A percentile compares a stretch with the other conserved stretches of the same genome.
phyloP scores from a whole-genome alignment of 53 echinoderm and acorn worm species.

The Actinopyga echinites region DNA sequence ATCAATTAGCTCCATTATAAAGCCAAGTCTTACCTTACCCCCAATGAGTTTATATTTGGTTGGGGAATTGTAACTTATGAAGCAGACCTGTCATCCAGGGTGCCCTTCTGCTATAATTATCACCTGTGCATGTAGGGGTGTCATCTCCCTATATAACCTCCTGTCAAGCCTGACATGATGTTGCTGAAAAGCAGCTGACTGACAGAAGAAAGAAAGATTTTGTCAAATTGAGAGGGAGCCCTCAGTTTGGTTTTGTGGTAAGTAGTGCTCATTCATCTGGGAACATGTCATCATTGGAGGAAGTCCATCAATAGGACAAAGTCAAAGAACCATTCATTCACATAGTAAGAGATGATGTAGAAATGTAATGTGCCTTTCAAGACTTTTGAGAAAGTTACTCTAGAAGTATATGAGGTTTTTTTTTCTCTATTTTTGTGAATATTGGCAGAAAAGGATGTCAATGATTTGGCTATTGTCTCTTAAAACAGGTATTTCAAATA shows the following conservation, averaged over 20 bases:
- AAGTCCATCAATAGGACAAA: no score
- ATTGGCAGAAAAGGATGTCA: no score
- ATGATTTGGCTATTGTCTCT: no score
- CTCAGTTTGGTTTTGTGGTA: background rate
- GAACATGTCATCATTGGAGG: no score
- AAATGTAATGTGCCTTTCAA: no score
- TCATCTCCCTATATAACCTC: background rate
- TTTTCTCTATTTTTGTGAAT: no score
- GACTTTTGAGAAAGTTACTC: no score
- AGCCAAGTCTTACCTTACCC: conserved; percentile 5
- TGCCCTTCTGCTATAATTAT: conserved; percentile 35
- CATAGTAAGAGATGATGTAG: no score
- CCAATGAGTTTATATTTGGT: conserved; percentile 39
- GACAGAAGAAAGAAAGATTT: background rate
- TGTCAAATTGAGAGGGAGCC: conserved; percentile 11
- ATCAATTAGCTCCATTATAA: conserved; percentile 28
- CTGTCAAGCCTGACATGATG: conserved; percentile 1
- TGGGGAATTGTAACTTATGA: conserved; percentile 32
- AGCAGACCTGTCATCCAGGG: conserved; percentile 28
- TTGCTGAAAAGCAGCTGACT: no score
- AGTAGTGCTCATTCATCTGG: background rate
- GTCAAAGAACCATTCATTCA: no score
- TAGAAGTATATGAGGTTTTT: no score
- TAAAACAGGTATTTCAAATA: no score
- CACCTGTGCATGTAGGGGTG: conserved; percentile 28